phyloP scores from a whole-genome alignment of 2,888 invertebrate species.

The Polyommatus iphigenia region DNA sequence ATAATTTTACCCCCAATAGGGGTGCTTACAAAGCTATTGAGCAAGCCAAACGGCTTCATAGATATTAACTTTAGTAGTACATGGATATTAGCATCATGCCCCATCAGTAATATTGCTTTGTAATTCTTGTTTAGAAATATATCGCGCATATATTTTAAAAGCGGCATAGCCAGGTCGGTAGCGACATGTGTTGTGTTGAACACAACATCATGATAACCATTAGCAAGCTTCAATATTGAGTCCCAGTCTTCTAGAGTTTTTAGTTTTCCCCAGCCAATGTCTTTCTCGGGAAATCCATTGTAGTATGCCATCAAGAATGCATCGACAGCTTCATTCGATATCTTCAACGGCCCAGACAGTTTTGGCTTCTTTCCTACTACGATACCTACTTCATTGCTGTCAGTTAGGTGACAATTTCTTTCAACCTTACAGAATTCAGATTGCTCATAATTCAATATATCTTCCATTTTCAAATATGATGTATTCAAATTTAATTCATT shows the following conservation, averaged over 20 bases:
- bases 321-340: slow-evolving; percentile 63
- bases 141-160: slow-evolving; percentile 55
- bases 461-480: slow-evolving; percentile 53
- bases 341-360: slow-evolving; percentile 63
- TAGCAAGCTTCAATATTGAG: slow-evolving; percentile 52
- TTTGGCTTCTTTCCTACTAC: slow-evolving; percentile 55
- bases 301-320: slow-evolving; percentile 70
- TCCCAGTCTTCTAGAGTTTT: slow-evolving; percentile 51
- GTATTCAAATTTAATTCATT: slow-evolving; percentile 51
- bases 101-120: slow-evolving; percentile 62
- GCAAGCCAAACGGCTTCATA: slow-evolving; percentile 54
- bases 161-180: slow-evolving; percentile 58
- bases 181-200: slow-evolving; percentile 63
- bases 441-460: slow-evolving; percentile 60
- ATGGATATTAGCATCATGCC: slow-evolving; percentile 68
- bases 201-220: slow-evolving; percentile 61
- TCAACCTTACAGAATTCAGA: slow-evolving; percentile 55
- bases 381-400: slow-evolving; percentile 53
- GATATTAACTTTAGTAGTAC: slow-evolving; percentile 56
- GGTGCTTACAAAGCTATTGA: slow-evolving; percentile 54
- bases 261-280: slow-evolving; percentile 68
- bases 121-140: slow-evolving; percentile 50
- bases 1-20: slow-evolving; percentile 68
- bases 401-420: slow-evolving; percentile 57
- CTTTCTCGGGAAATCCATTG: slow-evolving; percentile 54